phyloP scores from a whole-genome alignment of 2,797 vertebrate species.

The Knipowitschia caucasica region DNA sequence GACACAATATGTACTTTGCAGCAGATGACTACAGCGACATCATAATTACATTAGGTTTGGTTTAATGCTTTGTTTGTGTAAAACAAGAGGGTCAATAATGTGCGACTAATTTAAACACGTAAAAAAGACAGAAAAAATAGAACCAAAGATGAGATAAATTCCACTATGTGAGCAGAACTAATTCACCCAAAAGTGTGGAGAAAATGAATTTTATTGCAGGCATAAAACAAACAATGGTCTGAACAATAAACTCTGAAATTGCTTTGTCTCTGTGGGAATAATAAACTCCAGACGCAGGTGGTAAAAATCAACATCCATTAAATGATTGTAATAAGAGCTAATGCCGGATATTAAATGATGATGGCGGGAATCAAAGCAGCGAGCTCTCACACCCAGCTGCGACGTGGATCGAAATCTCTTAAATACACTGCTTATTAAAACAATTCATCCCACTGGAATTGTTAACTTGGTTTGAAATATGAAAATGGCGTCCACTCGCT shows the following conservation, averaged over 20 bases:
- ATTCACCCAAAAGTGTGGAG: not conserved
- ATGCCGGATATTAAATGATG: conserved; percentile 5
- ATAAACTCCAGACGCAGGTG: conserved; percentile 6
- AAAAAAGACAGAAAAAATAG: too few relatives aligned
- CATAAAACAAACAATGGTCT: conserved; percentile 6
- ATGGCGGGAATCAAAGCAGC: conserved; percentile 1
- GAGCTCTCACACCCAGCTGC: not conserved
- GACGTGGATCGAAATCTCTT: not conserved
- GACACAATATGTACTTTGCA: too few relatives aligned
- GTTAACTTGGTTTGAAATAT: not conserved
- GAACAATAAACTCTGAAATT: conserved; percentile 4
- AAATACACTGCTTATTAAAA: not conserved
- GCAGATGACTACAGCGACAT: too few relatives aligned
- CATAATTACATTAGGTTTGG: too few relatives aligned
- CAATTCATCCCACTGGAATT: conserved; percentile 1
- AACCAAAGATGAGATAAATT: not conserved
- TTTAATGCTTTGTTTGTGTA: not conserved
- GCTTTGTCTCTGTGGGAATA: conserved; percentile 1
- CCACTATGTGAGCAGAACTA: not conserved
- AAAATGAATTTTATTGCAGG: not conserved
- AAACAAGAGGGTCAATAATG: not conserved
- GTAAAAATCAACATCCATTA: conserved; percentile 11
- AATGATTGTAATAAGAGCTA: conserved; percentile 6
- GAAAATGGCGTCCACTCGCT: not conserved
- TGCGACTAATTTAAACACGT: too few relatives aligned